Evolutionary conservation across 2,888 invertebrate genomes (phyloP).

Genomic region (Pseudeuparius sepicola): DNA sequence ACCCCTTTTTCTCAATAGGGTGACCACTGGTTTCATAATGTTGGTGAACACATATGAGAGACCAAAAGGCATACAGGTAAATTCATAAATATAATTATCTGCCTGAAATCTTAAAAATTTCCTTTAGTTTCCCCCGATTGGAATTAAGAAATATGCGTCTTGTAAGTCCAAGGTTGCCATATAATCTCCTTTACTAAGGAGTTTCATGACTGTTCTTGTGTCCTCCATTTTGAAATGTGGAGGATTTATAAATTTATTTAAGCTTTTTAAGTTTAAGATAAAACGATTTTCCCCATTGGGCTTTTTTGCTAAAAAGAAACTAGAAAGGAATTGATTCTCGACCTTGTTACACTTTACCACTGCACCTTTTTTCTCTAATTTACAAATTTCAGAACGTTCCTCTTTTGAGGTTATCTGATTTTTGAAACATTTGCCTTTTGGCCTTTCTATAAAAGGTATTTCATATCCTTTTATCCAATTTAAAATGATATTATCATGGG

Average conservation of each 20-base stretch:
- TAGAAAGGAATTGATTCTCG: background rate
- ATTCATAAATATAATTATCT: constrained; percentile 19
- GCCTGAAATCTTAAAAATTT: constrained; percentile 23
- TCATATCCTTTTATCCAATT: no score
- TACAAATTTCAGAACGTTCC: no score
- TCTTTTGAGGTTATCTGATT: no score
- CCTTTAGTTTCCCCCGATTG: constrained; percentile 14
- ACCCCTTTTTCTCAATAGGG: constrained; percentile 16
- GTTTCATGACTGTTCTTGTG: constrained; percentile 18
- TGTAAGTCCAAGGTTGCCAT: constrained; percentile 14
- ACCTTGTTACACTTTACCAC: no score
- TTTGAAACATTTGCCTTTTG: no score
- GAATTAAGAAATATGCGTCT: constrained; percentile 20
- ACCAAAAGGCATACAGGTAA: constrained; percentile 23
- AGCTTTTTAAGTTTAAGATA: constrained; percentile 22
- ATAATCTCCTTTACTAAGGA: constrained; percentile 16
- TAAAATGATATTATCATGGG: no score
- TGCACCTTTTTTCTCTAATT: no score
- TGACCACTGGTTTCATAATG: constrained; percentile 23
- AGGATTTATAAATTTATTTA: constrained; percentile 21
- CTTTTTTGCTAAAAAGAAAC: constrained; percentile 15
- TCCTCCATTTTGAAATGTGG: constrained; percentile 26
- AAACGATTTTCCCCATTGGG: constrained; percentile 16
- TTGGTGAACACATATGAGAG: constrained; percentile 27
- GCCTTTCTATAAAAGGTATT: no score